These are phyloP conservation scores for Chelon labrosus DNA, from an alignment of 2,797 vertebrate species.

Conservation along the genomic window DNA sequence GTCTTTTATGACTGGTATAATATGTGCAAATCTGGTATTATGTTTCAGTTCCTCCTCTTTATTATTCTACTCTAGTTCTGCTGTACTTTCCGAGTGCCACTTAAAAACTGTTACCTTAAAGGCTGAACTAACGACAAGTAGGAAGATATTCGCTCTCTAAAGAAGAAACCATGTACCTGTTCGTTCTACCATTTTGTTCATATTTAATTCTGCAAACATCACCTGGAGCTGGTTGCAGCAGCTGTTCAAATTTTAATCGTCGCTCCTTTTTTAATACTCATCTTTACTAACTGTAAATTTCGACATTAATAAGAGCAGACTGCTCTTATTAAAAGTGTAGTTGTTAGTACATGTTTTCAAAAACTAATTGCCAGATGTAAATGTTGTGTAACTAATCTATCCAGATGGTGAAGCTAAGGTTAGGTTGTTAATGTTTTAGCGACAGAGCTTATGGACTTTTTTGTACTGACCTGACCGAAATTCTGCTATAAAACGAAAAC, in stretches of 20 bases:
- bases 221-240: not conserved
- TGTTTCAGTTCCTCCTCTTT: no score
- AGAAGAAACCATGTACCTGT: not conserved
- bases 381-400: no score
- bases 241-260: not conserved
- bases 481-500: no score
- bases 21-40: no score
- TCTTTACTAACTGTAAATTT: not conserved
- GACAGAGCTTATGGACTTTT: no score
- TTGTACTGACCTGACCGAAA: no score
- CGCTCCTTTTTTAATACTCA: not conserved
- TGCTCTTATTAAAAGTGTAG: no score
- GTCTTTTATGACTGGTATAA: not conserved
- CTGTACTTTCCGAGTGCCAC: not conserved
- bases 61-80: no score
- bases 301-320: not conserved
- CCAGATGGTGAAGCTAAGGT: no score
- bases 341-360: no score
- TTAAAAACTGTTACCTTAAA: not conserved
- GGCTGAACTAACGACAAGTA: not conserved
- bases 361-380: no score
- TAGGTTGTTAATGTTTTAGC: no score
- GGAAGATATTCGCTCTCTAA: not conserved
- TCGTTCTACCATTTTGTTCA: not conserved
- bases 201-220: not conserved